Base-by-base conservation (phyloP, 2,797 vertebrate species). In the Cryptoblepharus egeriae region DNA sequence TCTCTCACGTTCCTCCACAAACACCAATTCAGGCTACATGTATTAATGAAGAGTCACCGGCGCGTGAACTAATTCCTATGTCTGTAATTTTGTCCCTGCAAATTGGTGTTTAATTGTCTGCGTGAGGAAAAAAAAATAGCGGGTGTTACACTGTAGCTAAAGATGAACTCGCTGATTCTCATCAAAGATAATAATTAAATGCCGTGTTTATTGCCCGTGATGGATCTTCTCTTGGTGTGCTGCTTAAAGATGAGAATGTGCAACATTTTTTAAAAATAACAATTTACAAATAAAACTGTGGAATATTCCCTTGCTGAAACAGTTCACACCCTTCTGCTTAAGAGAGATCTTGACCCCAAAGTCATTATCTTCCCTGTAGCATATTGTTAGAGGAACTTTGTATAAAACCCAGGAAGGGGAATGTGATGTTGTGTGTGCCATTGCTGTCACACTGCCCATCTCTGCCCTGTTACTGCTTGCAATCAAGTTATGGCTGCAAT, bases 21-120 rank as follows among this genome's bases (percentile, higher is more conserved):
- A 35, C 69, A 67, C 18, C 63, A 75, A 49, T 60, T 80, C 10
- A 80, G 85, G 64, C 76, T 71, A 79, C 57, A 70, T 77, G 85
- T 88, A 75, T 86, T 91, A 88, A 90, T 69, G 74, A 55, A 30
- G 49, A 88, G 42, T 49, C 55, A 37, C 16, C 37, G 65, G 77
- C 68, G 52, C 57, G 81, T 1, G 0, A 84, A 63, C 20, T 45
- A 18, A 87, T 45, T 68, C 77, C 58, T 85, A 85, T 30, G 82
- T 67, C 75, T 83, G 15, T n/a, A 64, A 67, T 87, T 91, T 39
- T 82, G 16, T 80, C 80, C 80, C 67, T 68, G 65, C n/a, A 92
- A 91, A 91, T 49, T 72, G 63, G 32, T 81, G 64, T 83, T 92
- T 88, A 91, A 92, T 85, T 88, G 37, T 80, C 65, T 86, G 61